These are phyloP conservation scores for Percina caprodes DNA, from an alignment of 2,113 vertebrate species.

Conservation along the genomic window DNA sequence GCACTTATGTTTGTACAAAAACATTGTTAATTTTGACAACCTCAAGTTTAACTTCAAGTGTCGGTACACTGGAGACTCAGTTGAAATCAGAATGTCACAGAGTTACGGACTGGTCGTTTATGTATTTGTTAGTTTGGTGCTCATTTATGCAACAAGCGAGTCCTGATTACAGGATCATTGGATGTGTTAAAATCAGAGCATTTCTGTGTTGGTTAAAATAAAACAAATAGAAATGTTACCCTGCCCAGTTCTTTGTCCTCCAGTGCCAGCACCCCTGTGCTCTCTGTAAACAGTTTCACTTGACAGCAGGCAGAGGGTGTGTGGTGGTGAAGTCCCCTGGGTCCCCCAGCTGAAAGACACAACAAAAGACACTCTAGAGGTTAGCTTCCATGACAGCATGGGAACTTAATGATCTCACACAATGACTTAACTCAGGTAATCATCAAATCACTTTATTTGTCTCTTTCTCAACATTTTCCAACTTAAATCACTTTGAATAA, in stretches of 20 bases:
- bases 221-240: constrained; percentile 80
- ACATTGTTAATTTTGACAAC: no score
- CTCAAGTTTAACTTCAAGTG: no score
- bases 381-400: constrained; percentile 63
- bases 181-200: background rate
- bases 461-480: background rate
- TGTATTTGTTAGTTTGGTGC: constrained; percentile 1
- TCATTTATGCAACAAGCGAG: background rate
- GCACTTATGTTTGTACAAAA: no score
- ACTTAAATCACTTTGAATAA: background rate
- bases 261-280: constrained; percentile 96
- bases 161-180: background rate
- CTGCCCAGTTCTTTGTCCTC: constrained; percentile 99
- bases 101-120: background rate
- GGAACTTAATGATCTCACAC: background rate
- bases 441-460: background rate
- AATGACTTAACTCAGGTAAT: constrained; percentile 21
- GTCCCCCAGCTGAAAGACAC: constrained; percentile 95
- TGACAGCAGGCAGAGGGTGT: constrained; percentile 96
- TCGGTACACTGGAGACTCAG: no score
- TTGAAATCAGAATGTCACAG: no score
- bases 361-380: constrained; percentile 68
- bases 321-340: constrained; percentile 98
- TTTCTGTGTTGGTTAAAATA: background rate
- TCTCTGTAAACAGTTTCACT: constrained; percentile 99